A percentile compares a stretch with the other conserved stretches of the same genome.
Evolutionary conservation across 2,888 invertebrate genomes (phyloP).

Genomic region (Drosophila meridionalis): DNA sequence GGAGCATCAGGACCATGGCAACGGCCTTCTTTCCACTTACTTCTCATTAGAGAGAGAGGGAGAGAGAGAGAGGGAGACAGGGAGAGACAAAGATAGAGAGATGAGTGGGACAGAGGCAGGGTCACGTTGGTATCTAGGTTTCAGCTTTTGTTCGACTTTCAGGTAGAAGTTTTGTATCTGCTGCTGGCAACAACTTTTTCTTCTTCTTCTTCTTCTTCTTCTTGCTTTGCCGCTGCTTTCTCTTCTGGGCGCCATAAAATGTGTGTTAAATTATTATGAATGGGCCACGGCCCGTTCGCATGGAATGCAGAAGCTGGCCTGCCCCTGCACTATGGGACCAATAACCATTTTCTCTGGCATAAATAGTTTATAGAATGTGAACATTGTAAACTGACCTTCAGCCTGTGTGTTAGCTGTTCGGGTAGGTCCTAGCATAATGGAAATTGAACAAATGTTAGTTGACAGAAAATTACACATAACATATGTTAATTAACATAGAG

Average conservation of each 20-base stretch:
- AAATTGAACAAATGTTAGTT: not conserved
- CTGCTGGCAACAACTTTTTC: slow-evolving; percentile 28
- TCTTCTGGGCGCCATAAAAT: slow-evolving; percentile 27
- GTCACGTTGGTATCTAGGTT: not conserved
- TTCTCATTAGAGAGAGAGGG: not conserved
- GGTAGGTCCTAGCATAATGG: not conserved
- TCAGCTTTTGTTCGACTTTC: slow-evolving; percentile 41
- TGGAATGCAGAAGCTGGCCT: not conserved
- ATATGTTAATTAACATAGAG: not conserved
- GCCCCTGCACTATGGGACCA: slow-evolving; percentile 6
- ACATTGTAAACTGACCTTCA: not conserved
- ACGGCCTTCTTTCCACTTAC: slow-evolving; percentile 17
- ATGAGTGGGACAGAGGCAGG: not conserved
- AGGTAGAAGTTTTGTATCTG: slow-evolving; percentile 43
- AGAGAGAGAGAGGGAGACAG: not conserved
- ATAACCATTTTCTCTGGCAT: not conserved
- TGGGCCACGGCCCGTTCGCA: slow-evolving; percentile 21
- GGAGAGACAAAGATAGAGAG: not conserved
- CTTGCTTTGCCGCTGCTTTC: not conserved
- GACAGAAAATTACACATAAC: not conserved
- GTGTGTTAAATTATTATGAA: slow-evolving; percentile 59
- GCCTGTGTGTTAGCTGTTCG: not conserved
- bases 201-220: not conserved
- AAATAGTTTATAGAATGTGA: not conserved
- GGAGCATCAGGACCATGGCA: slow-evolving; percentile 21